Evolutionary conservation across 1,140 invertebrate genomes (phyloP).

Genomic region (Calliopsis andreniformis): DNA sequence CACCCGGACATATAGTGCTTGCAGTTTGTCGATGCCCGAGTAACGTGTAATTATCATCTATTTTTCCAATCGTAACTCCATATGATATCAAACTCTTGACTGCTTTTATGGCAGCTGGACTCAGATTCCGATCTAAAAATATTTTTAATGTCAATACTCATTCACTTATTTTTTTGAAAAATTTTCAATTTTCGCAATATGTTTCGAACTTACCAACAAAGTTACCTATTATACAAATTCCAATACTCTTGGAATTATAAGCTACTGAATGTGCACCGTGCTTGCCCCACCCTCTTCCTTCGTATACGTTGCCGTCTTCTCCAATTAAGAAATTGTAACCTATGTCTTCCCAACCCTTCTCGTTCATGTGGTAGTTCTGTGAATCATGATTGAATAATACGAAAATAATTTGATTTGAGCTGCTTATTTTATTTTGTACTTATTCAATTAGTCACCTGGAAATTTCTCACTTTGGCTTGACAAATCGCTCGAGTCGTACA

Average conservation of each 20-base stretch:
- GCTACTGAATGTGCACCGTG: conserved; percentile 79
- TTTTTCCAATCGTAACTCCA: conserved; percentile 73
- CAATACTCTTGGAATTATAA: conserved; percentile 81
- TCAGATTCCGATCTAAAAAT: conserved; percentile 80
- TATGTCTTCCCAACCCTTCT: conserved; percentile 79
- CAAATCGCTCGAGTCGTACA: conserved; percentile 73
- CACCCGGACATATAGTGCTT: conserved; percentile 80
- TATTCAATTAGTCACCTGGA: conserved; percentile 68
- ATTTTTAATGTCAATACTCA: too few species aligned
- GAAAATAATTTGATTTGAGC: background rate
- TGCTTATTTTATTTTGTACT: background rate
- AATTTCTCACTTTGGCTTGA: conserved; percentile 62
- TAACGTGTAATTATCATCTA: conserved; percentile 77
- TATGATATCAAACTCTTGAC: conserved; percentile 76
- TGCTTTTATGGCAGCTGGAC: conserved; percentile 75
- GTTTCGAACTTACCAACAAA: conserved; percentile 69
- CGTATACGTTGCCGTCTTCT: conserved; percentile 83
- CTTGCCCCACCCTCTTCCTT: conserved; percentile 83
- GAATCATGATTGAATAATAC: conserved; percentile 19
- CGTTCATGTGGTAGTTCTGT: conserved; percentile 80
- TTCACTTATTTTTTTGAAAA: too few species aligned
- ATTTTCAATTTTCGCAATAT: too few species aligned
- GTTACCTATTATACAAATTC: conserved; percentile 82
- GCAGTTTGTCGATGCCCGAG: conserved; percentile 81
- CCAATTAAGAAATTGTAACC: conserved; percentile 82